Base-by-base conservation (phyloP, 2,797 vertebrate species). In the Rhodeus uyekii region DNA sequence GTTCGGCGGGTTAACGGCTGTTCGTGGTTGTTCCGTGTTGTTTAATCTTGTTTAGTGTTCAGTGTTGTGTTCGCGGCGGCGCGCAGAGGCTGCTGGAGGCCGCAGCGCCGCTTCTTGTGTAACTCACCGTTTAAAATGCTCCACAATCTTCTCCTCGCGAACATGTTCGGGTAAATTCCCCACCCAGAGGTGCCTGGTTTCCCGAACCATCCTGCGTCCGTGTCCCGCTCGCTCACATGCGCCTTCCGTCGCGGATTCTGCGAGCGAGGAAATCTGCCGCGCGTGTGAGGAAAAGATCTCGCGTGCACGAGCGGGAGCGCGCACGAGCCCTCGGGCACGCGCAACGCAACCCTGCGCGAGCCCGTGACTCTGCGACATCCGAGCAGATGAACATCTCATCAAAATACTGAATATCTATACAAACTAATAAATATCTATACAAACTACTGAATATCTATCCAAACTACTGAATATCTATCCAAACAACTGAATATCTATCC, bases 151-250 rank as follows among this genome's bases (percentile, higher is more conserved):
- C 93, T 99, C 98, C 87, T 99, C 98, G 90, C 98, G 96, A 87
- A 99, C 98, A 88, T 98, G 98, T 96, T 99, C 98, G 94, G 98
- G 98, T 94, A 99, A 96, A 95, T 99, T 99, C 92, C 98, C 98
- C 96, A 99, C 98, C 98, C 98, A 99, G 86, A 99, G 97, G 94
- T 99, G 97, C 95, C 98, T 97, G 95, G 97, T 98, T 96, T 99
- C 98, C 95, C 98, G 97, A 93, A 98, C 97, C 98, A 99, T 99
- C 93, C 93, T 99, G 95, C 90, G 90, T 82, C 84, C 88, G 90
- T 87, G 36, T 75, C 93, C 91, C 90, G 88, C 89, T 92, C 90
- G 90, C 94, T 93, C 94, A 94, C 93, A 93, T 88, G 93, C 92
- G 92, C 90, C 79, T 36, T 85, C 91, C 91, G 92, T 83, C 92